A percentile compares a stretch with the other conserved stretches of the same genome.
Evolutionary conservation across 2,797 vertebrate genomes (phyloP).

Genomic region (Apogon hyalosoma): DNA sequence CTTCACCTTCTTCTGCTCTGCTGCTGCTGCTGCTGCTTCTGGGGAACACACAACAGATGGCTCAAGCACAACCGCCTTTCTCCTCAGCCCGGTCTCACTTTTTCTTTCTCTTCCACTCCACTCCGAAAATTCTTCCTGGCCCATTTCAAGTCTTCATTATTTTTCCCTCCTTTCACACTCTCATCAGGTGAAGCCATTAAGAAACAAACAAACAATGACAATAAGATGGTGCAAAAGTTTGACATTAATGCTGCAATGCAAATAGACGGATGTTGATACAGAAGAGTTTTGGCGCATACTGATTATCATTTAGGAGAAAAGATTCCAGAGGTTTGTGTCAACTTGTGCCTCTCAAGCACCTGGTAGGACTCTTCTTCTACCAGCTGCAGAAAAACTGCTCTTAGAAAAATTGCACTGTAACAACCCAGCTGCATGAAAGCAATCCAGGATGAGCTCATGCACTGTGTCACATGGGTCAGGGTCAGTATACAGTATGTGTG

Average conservation of each 20-base stretch:
- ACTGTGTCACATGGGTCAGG: too few species aligned
- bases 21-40: constrained; percentile 79
- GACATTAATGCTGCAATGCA: not conserved
- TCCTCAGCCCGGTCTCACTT: constrained; percentile 60
- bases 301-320: not conserved
- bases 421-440: not conserved
- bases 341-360: not conserved
- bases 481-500: too few species aligned
- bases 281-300: not conserved
- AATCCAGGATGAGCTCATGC: not conserved
- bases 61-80: constrained; percentile 81
- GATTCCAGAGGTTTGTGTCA: not conserved
- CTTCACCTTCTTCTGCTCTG: constrained; percentile 92
- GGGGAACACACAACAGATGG: constrained; percentile 89
- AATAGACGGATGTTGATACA: too few species aligned
- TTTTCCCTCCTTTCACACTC: constrained; percentile 40
- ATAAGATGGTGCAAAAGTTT: constrained; percentile 4
- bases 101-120: constrained; percentile 21
- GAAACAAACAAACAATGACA: not conserved
- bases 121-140: constrained; percentile 6
- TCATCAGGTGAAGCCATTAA: not conserved
- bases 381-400: not conserved
- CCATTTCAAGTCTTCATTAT: not conserved
- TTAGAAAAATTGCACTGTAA: not conserved
- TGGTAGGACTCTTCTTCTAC: not conserved